Base-by-base conservation (phyloP, 2,797 vertebrate species). In the Melanotaenia boesemani region DNA sequence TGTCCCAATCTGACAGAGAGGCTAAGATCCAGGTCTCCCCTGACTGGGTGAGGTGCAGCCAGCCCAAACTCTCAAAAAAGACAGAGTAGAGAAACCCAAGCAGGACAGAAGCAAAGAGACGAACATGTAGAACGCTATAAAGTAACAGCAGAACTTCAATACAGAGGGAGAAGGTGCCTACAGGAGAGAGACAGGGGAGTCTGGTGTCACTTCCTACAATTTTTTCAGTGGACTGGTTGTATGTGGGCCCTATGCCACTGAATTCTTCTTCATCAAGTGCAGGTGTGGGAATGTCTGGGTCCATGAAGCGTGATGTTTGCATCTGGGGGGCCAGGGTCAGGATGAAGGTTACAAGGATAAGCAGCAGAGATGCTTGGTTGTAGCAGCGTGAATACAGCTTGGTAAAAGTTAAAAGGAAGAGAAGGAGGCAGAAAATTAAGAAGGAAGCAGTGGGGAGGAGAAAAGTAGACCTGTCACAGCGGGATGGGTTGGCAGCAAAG, bases 101-200 rank as follows among this genome's bases (percentile, higher is more conserved):
- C 28, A 97, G 85, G 81, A 97, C 94, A 34, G 97, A 97, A 79
- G 96, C 94, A 81, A 97, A 99, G 71, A 99, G 93, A 61, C 97
- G 97, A 79, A 99, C 92, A 72, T 97, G 98, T 85, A 99, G 97
- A 83, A 98, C 96, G 0, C 97, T 97, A 91, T 99, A 99, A 1
- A 99, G 96, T 90, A 99, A 88, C 74, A 99, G 92, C 62, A 99
- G 96, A 83, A 97, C 97, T 90, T 98, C 97, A 1, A 98, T 95
- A 76, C 98, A 97, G 75, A 99, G 96, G 26, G 98, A 98, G 90
- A 99, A 99, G 80, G 97, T 96, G 71, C 97, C 98, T 39, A 99
- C 96, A 54, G 96, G 96, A 58, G 98, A 99, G 46, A 99, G 88
- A 86, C 97, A 98, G 24, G 94, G 92, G 60, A 88, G 90, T 28